Evolutionary conservation across 2,113 vertebrate genomes (phyloP).

Genomic region (Rhynchopsitta pachyrhyncha): DNA sequence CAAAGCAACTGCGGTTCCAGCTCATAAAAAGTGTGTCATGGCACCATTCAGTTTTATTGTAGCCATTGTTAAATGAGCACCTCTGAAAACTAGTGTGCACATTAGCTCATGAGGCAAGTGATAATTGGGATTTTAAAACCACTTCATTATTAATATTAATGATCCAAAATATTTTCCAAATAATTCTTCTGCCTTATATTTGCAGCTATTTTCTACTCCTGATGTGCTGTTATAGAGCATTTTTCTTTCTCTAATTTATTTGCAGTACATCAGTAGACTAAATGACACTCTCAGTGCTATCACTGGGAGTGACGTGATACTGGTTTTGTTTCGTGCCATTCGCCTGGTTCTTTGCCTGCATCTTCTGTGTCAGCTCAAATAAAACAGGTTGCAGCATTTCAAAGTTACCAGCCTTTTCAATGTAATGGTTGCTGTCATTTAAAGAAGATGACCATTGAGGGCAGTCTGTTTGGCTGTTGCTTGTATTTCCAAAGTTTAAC

Average conservation of each 20-base stretch:
- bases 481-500: not conserved
- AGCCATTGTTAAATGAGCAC: not conserved
- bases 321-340: not conserved
- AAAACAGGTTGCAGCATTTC: not conserved
- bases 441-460: not conserved
- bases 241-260: not conserved
- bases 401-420: not conserved
- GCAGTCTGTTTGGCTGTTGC: not conserved
- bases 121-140: not conserved
- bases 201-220: not conserved
- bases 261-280: not conserved
- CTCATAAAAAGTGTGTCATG: rapidly evolving
- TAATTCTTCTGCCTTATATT: not conserved
- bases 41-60: not conserved
- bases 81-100: not conserved
- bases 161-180: not conserved
- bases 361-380: not conserved
- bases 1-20: not conserved
- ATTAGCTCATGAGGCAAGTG: not conserved
- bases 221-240: not conserved
- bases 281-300: not conserved
- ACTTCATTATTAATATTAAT: not conserved
- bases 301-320: rapidly evolving
- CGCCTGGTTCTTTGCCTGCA: not conserved
- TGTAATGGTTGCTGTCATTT: not conserved